A percentile compares a stretch with the other conserved stretches of the same genome.
These are phyloP conservation scores for Phoenicopterus ruber DNA, from an alignment of 2,113 vertebrate species.

Conservation along the genomic window DNA sequence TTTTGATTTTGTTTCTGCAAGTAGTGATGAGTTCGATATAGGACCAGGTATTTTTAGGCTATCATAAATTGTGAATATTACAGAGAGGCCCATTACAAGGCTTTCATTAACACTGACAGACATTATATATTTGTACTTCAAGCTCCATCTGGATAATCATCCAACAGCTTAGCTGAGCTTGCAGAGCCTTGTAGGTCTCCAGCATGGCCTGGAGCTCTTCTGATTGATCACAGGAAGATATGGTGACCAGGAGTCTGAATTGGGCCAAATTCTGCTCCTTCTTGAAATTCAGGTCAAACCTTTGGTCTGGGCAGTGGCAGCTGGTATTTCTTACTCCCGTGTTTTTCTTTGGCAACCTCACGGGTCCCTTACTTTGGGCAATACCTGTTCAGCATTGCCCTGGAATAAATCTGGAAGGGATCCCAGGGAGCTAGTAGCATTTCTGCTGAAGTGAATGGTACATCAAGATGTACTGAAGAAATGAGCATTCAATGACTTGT, in stretches of 20 bases:
- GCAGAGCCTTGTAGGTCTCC: neutral
- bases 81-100: neutral
- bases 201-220: neutral
- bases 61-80: neutral
- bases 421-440: neutral
- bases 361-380: neutral
- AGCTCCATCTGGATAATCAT: neutral
- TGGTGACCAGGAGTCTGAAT: neutral
- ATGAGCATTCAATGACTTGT: neutral
- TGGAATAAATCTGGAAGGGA: neutral
- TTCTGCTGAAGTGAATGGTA: neutral
- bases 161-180: neutral
- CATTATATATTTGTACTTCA: neutral
- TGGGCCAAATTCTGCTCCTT: neutral
- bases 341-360: neutral
- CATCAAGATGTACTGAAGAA: neutral
- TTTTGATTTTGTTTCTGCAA: neutral
- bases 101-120: neutral
- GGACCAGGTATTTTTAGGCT: neutral
- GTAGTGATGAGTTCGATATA: neutral
- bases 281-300: neutral
- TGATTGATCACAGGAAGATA: neutral
- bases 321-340: neutral
- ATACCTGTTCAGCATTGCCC: neutral
- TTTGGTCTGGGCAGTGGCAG: neutral